These are phyloP conservation scores for Corythornis madagascariensis DNA, from an alignment of 2,113 vertebrate genomes.

Conservation along the genomic window DNA sequence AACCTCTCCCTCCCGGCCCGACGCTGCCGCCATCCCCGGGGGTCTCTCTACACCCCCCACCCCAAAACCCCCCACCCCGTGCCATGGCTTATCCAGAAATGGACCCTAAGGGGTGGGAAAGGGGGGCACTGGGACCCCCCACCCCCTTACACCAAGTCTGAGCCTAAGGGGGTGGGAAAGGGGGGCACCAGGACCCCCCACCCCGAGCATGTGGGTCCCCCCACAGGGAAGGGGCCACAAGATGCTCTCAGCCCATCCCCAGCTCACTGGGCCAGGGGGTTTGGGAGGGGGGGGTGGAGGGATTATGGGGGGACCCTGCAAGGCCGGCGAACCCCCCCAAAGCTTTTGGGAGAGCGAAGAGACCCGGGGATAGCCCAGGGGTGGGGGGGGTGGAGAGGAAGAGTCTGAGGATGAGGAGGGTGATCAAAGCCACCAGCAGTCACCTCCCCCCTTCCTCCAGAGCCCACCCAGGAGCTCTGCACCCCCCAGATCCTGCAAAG, in stretches of 20 bases:
- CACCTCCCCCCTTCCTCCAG: background rate
- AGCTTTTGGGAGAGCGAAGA: background rate
- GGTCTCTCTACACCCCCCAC: background rate
- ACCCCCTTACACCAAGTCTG: conserved; percentile 41
- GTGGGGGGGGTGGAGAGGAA: background rate
- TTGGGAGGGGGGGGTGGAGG: rapidly evolving
- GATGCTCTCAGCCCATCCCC: background rate
- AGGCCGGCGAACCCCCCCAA: background rate
- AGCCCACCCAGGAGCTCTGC: background rate
- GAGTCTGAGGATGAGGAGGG: background rate
- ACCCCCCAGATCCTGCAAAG: background rate
- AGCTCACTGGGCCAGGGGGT: background rate
- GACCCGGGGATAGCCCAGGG: background rate
- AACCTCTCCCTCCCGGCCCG: conserved; percentile 73
- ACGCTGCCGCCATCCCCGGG: conserved; percentile 37
- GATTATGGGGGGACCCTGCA: background rate
- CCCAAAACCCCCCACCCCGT: background rate
- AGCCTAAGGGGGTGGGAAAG: background rate
- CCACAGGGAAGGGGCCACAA: rapidly evolving
- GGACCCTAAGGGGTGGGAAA: conserved; percentile 52
- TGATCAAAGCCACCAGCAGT: background rate
- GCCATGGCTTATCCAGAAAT: conserved; percentile 71
- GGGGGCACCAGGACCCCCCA: background rate
- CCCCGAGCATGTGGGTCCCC: background rate
- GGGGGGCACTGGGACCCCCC: background rate